A percentile compares a stretch with the other conserved stretches of the same genome.
These are phyloP conservation scores for Sebastes miniatus DNA, from an alignment of 2,797 vertebrate genomes.

Conservation along the genomic window DNA sequence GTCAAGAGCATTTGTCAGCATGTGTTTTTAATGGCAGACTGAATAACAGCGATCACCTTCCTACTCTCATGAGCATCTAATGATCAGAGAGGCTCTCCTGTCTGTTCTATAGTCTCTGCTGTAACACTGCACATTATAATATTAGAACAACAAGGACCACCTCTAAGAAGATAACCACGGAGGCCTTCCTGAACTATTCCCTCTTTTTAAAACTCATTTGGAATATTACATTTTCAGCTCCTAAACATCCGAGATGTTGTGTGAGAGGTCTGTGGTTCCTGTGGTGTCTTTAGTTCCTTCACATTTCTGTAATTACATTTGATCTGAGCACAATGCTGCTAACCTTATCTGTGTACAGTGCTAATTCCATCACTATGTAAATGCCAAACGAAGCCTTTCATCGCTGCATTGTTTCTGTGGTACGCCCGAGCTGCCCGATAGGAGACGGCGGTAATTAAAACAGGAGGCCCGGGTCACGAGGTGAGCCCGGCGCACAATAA, in stretches of 20 bases:
- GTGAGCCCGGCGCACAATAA: slow-evolving; percentile 46
- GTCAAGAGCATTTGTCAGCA: slow-evolving; percentile 16
- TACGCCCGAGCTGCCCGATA: slow-evolving; percentile 37
- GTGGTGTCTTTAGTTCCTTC: neutral
- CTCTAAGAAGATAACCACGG: neutral
- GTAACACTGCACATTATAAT: neutral
- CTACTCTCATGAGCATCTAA: neutral
- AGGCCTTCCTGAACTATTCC: neutral
- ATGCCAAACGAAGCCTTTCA: slow-evolving; percentile 50
- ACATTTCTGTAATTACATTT: slow-evolving; percentile 16
- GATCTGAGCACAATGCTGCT: slow-evolving; percentile 4
- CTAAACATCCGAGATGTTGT: neutral
- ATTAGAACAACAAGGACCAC: neutral
- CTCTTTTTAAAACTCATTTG: neutral
- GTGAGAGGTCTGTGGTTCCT: neutral
- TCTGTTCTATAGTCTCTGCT: neutral
- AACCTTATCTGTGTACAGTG: slow-evolving; percentile 15
- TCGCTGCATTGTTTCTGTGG: slow-evolving; percentile 37
- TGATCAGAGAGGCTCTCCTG: neutral
- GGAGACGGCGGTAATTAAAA: slow-evolving; percentile 69
- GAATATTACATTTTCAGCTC: neutral
- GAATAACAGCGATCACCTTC: neutral
- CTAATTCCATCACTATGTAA: slow-evolving; percentile 40
- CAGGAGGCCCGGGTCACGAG: slow-evolving; percentile 44
- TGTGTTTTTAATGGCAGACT: neutral